Conservation (phyloP, 2,113 vertebrate genomes). For the Lepisosteus osseus region DNA sequence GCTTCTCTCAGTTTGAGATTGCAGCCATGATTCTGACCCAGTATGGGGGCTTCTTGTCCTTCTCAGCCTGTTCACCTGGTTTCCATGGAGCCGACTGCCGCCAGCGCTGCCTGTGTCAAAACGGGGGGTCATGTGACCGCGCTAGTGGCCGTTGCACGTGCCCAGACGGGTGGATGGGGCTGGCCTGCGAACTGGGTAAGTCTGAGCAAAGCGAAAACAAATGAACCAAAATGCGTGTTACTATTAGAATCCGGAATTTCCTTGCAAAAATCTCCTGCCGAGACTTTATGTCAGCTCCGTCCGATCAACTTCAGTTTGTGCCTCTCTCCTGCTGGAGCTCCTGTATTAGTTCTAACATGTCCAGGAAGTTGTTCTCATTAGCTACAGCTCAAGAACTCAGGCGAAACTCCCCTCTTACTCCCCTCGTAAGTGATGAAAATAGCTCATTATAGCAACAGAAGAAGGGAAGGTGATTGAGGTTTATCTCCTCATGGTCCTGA, state of each 20-base stretch:
- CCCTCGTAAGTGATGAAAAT: neutral
- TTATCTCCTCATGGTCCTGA: neutral
- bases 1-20: rapidly evolving
- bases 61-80: conserved; percentile 72
- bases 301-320: too few species aligned
- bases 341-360: neutral
- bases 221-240: too few species aligned
- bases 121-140: conserved; percentile 74
- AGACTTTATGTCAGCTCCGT: too few species aligned
- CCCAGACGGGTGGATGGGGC: conserved; percentile 73
- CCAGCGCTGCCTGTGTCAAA: conserved; percentile 79
- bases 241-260: too few species aligned
- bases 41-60: neutral
- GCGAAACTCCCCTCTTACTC: neutral
- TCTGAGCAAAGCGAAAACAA: too few species aligned
- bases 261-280: too few species aligned
- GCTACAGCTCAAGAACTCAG: neutral
- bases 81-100: conserved; percentile 71
- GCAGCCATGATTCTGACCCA: neutral
- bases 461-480: neutral
- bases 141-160: conserved; percentile 71
- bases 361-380: neutral
- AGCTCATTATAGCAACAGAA: neutral
- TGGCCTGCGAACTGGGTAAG: conserved; percentile 84
- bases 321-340: neutral